Evolutionary conservation across 37 sponge, comb jelly and placozoan genomes (phyloP), one percentile per base, ranked within the genome.

Genomic region (Halichondria panicea): DNA sequence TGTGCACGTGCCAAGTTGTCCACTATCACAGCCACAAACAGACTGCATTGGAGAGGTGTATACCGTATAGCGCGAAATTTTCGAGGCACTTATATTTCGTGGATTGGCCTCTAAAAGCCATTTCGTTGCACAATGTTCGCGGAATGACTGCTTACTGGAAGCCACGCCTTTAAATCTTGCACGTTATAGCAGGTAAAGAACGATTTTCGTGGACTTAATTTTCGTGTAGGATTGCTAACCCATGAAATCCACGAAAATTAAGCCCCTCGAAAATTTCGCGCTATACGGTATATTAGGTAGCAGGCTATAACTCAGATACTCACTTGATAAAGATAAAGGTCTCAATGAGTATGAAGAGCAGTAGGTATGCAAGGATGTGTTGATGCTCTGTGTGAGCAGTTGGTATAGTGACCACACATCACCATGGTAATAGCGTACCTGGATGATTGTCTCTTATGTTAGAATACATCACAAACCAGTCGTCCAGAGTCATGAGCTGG

Each of bases 21-120:
- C 34, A 95, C 96, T 22, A 95, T 95, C 41, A 95, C 96, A 24
- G 96, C 96, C 55, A 95, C 86, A 74, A 95, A 88, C 53, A 95
- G 65, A 80, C 85, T 92, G 59, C 19, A 62, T 22, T 22, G 50
- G n/a, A 66, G 43, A 61, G 11, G n/a, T n/a, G n/a, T n/a, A n/a
- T n/a, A n/a, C n/a, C n/a, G n/a, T n/a, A n/a, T n/a, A n/a, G n/a
- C n/a, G n/a, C n/a, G n/a, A n/a, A n/a, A n/a, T n/a, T n/a, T n/a
- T n/a, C n/a, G n/a, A n/a, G n/a, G n/a, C n/a, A n/a, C n/a, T n/a
- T n/a, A n/a, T n/a, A n/a, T n/a, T n/a, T n/a, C n/a, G n/a, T n/a
- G n/a, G n/a, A n/a, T n/a, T n/a, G n/a, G n/a, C n/a, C n/a, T n/a
- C n/a, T n/a, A n/a, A n/a, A n/a, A n/a, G n/a, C n/a, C n/a, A n/a